Base-by-base conservation (phyloP, 2,797 vertebrate species). In the Steatocranus sp. region DNA sequence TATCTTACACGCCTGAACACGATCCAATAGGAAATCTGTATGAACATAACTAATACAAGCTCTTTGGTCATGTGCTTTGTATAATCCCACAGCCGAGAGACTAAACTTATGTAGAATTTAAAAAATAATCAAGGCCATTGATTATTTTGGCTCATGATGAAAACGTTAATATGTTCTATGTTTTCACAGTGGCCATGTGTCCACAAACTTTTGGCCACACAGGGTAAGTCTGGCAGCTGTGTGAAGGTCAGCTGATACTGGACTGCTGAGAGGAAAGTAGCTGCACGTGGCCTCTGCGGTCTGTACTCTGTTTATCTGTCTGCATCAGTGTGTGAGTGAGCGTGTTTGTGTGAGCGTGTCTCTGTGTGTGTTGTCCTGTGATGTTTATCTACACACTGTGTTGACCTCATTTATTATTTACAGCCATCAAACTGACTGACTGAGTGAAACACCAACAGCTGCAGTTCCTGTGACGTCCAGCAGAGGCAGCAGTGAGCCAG, bases 181-280 rank as follows among this genome's bases (percentile, higher is more conserved):
- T 58, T 58, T 3, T 11, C 54, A 61, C 56, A 61, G 56, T 11
- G 30, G 56, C 56, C 30, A 34, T 7, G 56, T 61, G 74, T 76
- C 50, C 74, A 38, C 74, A 41, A 23, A 27, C 74, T 18, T 76
- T 38, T 11, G 36, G 36, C 7, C 34, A 18, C 25, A 25, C 25
- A 27, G 75, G 5, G 5, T 30, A 30, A 56, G 25, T 41, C 34
- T 54, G 38, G 51, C 51, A 76, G 75, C 48, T 7, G 73, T 36
- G 56, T 79, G 81, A 86, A 86, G 81, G 84, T 83, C 81, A 86
- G 18, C 41, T 73, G 41, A 46, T n/a, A 20, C 27, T 38, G 4
- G 18, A 78, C 66, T 68, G 41, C 38, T 56, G 80, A 76, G 68
- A 73, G 32, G 27, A 75, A 82, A 85, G 50, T 75, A 66, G 56